A percentile compares a stretch with the other conserved stretches of the same genome.
These are phyloP conservation scores for Natator depressus DNA, from an alignment of 2,113 vertebrate species.

Conservation along the genomic window DNA sequence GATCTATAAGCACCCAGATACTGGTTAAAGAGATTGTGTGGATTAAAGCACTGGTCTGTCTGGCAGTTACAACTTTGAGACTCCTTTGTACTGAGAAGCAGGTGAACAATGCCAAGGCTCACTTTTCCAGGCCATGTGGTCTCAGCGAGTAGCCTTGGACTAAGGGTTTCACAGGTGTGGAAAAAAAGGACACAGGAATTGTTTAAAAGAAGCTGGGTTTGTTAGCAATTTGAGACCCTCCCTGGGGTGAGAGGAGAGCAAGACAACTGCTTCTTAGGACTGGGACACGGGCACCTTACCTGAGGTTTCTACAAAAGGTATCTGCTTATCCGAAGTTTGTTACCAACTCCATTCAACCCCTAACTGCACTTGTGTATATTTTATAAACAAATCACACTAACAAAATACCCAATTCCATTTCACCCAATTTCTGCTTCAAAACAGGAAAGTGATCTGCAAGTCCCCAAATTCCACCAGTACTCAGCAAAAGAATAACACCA, in stretches of 20 bases:
- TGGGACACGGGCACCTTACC: neutral
- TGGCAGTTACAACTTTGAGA: neutral
- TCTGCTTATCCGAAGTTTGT: neutral
- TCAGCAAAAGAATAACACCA: neutral
- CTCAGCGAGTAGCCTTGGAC: neutral
- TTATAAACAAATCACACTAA: neutral
- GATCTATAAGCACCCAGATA: neutral
- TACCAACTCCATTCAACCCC: neutral
- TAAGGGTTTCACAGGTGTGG: neutral
- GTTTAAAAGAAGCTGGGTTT: neutral
- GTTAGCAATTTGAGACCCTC: neutral
- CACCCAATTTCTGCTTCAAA: neutral
- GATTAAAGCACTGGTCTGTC: neutral
- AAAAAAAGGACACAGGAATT: neutral
- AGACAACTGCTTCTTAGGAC: neutral
- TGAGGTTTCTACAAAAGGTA: neutral
- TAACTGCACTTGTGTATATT: neutral
- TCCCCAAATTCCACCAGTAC: neutral
- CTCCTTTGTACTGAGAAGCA: neutral
- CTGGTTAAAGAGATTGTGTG: neutral
- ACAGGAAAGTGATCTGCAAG: neutral
- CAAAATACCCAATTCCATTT: neutral
- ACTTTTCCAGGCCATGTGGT: neutral
- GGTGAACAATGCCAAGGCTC: neutral
- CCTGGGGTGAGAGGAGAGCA: neutral